Evolutionary conservation across 35 echinoderm and acorn worm species (phyloP), one percentile per base, ranked within the genome.

Genomic region (Apostichopus californicus): DNA sequence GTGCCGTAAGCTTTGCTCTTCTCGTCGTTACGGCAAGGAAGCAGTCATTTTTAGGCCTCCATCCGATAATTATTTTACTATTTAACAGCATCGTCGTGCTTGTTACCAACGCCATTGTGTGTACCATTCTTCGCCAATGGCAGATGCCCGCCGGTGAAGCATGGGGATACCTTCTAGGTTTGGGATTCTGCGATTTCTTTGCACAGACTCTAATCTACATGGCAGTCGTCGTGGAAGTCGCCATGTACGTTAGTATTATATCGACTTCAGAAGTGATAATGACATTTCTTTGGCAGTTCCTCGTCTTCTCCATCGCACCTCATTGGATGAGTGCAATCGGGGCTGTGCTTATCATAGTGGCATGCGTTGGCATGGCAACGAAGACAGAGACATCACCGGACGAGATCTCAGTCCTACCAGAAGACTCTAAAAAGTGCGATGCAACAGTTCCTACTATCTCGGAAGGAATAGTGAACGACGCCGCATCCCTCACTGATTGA

Each of bases 231-330:
- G 89, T 91, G 5, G 89, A 91, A 25, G 89, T 79, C 55, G 89
- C 89, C 8, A 79, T 91, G 89, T 91, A 54, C 59, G 89, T 91
- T 13, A 91, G 72, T n/a, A 91, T 91, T 21, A 79, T 68, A 25
- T 79, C 71, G 22, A 91, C 89, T 25, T 78, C 73, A 21, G 89
- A 91, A 12, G 77, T 91, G 1, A 79, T 91, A 8, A 54, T 91
- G 11, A 91, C 89, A 5, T 91, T 91, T 59, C 14, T 91, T n/a
- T 79, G 34, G 89, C 89, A 91, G 73, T 91, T 79, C n/a, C 8
- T 61, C 20, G 59, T 91, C 56, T 24, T 78, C 0, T 25, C 28
- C 9, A 54, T 79, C 3, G 89, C 73, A 10, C 89, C 89, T 18
- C 73, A 79, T 13, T 91, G 89, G 89, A 91, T 79, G 28, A 78